Percentiles rank a stretch among this genome's conserved stretches.
Conservation (phyloP, 2,888 invertebrate species). For the Dione juno region DNA sequence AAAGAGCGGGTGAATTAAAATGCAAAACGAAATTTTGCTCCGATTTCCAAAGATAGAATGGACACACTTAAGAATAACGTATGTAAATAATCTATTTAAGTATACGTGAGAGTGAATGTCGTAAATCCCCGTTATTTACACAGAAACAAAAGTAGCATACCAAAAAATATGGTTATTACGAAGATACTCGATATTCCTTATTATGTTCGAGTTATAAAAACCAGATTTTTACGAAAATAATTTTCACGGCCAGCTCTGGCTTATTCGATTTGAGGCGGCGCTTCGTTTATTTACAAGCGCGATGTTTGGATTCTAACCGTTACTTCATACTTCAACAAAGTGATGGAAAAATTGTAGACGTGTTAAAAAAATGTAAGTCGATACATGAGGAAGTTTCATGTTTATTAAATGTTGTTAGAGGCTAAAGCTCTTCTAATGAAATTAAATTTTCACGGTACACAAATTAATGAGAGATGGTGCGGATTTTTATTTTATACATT, state of each 20-base stretch:
- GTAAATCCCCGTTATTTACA: constrained; percentile 28
- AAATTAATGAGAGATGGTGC: neutral
- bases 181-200: constrained; percentile 28
- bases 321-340: constrained; percentile 51
- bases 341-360: constrained; percentile 38
- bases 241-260: constrained; percentile 13
- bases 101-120: constrained; percentile 25
- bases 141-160: too few relatives aligned
- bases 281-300: constrained; percentile 47
- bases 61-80: constrained; percentile 14
- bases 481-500: neutral
- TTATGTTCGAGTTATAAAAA: constrained; percentile 25
- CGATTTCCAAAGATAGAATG: constrained; percentile 30
- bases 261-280: constrained; percentile 19
- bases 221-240: constrained; percentile 34
- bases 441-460: constrained; percentile 3
- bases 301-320: constrained; percentile 46
- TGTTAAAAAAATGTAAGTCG: constrained; percentile 30
- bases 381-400: constrained; percentile 22
- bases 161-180: constrained; percentile 19
- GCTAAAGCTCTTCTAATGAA: neutral
- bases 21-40: constrained; percentile 27
- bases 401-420: constrained; percentile 13
- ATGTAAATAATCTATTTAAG: constrained; percentile 28
- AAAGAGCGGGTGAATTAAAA: constrained; percentile 2